A percentile compares a stretch with the other conserved stretches of the same genome.
Conservation (phyloP, 1,140 invertebrate species). For the Apis dorsata region DNA sequence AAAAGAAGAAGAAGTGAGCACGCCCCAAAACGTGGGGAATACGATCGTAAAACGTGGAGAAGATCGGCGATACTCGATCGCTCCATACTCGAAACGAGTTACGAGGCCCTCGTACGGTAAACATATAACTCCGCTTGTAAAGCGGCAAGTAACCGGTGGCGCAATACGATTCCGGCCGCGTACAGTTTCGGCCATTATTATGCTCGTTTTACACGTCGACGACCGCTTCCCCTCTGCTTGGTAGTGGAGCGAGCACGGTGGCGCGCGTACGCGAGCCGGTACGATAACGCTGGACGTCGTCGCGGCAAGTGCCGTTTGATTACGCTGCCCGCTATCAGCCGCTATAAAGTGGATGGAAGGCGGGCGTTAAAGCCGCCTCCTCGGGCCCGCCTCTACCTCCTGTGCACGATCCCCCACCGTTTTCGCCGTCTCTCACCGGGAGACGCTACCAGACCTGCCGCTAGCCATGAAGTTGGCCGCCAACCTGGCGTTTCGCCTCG, state of each 20-base stretch:
- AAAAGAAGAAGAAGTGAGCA: slow-evolving; percentile 20
- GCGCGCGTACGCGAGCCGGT: slow-evolving; percentile 1
- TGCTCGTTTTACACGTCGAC: slow-evolving; percentile 33
- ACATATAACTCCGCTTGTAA: slow-evolving; percentile 28
- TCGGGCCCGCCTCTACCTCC: slow-evolving; percentile 74
- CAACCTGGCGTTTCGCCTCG: slow-evolving; percentile 30
- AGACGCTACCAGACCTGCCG: slow-evolving; percentile 61
- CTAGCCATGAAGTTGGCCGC: slow-evolving; percentile 52
- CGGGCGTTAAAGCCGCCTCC: slow-evolving; percentile 75
- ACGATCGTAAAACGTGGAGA: slow-evolving; percentile 27
- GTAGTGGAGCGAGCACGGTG: neutral
- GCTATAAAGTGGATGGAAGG: slow-evolving; percentile 73
- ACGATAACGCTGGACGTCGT: slow-evolving; percentile 49
- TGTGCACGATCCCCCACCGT: slow-evolving; percentile 64
- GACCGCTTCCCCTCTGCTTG: neutral
- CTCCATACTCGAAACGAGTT: slow-evolving; percentile 22
- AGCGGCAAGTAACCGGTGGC: neutral
- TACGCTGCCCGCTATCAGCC: slow-evolving; percentile 69
- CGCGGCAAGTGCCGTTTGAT: slow-evolving; percentile 70
- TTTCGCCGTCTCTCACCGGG: slow-evolving; percentile 45
- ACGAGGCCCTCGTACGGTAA: slow-evolving; percentile 11
- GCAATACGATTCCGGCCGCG: slow-evolving; percentile 8
- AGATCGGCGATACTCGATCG: slow-evolving; percentile 37
- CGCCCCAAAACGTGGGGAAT: slow-evolving; percentile 3
- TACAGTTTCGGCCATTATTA: slow-evolving; percentile 44